A percentile compares a stretch with the other conserved stretches of the same genome.
Conservation (phyloP, 2,113 vertebrate genomes). For the Chlamydotis undulata region DNA sequence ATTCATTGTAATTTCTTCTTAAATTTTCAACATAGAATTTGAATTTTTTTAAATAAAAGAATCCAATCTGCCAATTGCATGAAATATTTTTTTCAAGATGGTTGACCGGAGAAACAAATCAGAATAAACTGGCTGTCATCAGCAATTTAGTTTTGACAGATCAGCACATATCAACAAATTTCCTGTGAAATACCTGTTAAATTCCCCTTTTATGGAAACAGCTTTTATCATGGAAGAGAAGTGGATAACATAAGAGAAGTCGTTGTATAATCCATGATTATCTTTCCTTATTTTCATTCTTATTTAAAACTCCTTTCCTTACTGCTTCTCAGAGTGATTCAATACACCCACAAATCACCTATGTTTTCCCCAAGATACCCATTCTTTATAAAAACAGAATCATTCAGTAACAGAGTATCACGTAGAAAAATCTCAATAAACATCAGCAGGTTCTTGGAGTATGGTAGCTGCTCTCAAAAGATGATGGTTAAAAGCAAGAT, state of each 20-base stretch:
- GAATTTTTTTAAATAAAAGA: neutral
- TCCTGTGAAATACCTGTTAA: neutral
- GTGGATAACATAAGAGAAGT: neutral
- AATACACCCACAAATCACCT: neutral
- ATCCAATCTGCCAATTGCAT: neutral
- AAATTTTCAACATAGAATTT: neutral
- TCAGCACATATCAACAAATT: neutral
- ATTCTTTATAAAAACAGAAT: neutral
- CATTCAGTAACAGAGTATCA: neutral
- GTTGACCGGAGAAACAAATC: neutral
- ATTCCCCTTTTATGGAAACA: neutral
- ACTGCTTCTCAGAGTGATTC: neutral
- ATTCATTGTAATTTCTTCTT: neutral
- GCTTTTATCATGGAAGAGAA: neutral
- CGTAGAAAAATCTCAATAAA: neutral
- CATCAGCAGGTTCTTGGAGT: neutral
- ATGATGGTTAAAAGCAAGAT: neutral
- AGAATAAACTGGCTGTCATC: conserved; percentile 6
- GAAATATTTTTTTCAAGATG: neutral
- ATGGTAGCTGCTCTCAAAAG: neutral
- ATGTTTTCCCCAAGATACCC: neutral
- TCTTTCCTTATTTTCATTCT: neutral
- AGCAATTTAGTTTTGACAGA: neutral
- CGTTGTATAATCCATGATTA: neutral
- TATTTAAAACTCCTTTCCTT: neutral